Conservation (phyloP, 1,140 invertebrate species). For the Drosophila paulistorum region DNA sequence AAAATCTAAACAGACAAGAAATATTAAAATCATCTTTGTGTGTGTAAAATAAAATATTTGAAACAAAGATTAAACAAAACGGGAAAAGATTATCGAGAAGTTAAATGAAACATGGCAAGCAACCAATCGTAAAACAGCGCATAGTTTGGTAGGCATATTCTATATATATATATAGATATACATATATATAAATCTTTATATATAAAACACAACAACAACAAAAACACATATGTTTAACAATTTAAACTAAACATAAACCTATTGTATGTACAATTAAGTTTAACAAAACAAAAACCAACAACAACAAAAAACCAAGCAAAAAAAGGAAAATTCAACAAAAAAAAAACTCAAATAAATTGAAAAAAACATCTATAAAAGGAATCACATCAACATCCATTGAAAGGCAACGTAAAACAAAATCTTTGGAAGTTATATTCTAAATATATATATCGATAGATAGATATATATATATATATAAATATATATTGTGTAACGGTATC, state of each 20-base stretch:
- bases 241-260: conserved; percentile 45
- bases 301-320: conserved; percentile 25
- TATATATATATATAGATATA: conserved; percentile 37
- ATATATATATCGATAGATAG: conserved; percentile 16
- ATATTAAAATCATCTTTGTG: conserved; percentile 44
- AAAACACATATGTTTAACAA: conserved; percentile 62
- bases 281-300: conserved; percentile 38
- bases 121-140: conserved; percentile 59
- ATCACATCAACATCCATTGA: conserved; percentile 8
- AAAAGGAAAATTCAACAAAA: conserved; percentile 42
- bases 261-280: conserved; percentile 59
- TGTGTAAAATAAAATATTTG: conserved; percentile 58
- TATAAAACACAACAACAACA: conserved; percentile 34
- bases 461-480: conserved; percentile 26
- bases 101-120: conserved; percentile 18
- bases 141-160: conserved; percentile 70
- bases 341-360: conserved; percentile 61
- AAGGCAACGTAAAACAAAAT: conserved; percentile 17
- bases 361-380: conserved; percentile 31
- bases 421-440: conserved; percentile 21
- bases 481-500: conserved; percentile 69
- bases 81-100: not conserved
- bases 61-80: conserved; percentile 23
- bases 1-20: conserved; percentile 8
- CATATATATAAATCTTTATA: conserved; percentile 59